Conservation (phyloP, 2,113 vertebrate genomes). For the Eretmochelys imbricata region DNA sequence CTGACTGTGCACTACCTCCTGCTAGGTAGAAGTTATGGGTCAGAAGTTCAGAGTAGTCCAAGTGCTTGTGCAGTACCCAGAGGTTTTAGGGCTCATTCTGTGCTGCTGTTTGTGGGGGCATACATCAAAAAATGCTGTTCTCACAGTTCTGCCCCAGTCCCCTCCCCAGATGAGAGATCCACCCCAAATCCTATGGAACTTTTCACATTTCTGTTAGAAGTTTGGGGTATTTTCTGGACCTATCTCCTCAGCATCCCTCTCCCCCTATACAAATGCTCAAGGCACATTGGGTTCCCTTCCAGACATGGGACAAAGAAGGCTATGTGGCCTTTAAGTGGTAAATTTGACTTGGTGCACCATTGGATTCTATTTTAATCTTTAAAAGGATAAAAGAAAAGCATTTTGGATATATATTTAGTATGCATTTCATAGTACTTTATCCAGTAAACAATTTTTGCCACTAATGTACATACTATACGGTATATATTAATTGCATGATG, state of each 20-base stretch:
- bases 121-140: not conserved
- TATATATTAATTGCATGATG: not conserved
- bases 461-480: fast-evolving
- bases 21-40: not conserved
- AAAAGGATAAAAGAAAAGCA: not conserved
- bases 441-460: not conserved
- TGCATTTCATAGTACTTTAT: no score
- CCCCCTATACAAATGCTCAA: fast-evolving
- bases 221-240: not conserved
- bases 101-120: not conserved
- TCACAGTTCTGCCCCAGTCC: not conserved
- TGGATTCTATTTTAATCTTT: not conserved
- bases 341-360: not conserved
- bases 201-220: not conserved
- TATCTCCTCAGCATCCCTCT: not conserved
- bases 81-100: not conserved
- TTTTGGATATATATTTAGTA: fast-evolving
- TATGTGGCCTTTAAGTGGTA: not conserved
- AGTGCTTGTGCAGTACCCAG: not conserved
- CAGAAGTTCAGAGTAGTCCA: not conserved
- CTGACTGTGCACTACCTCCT: not conserved
- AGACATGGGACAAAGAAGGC: not conserved
- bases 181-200: not conserved
- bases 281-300: fast-evolving
- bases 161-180: not conserved